These are phyloP conservation scores for Auanema freiburgensis DNA, from an alignment of 2,888 invertebrate species.

Conservation along the genomic window DNA sequence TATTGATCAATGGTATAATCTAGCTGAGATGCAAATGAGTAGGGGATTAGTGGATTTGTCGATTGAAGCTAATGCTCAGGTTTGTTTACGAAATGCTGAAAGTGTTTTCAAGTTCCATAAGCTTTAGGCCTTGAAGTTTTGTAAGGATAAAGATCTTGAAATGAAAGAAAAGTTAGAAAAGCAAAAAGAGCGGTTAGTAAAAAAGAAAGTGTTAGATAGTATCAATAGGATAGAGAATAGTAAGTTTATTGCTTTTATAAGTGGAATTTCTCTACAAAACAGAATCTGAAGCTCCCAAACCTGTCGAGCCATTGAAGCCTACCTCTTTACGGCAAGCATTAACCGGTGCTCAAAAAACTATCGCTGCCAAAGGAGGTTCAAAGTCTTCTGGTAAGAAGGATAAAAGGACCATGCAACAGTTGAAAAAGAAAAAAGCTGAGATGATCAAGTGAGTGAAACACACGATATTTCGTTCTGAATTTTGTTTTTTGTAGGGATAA, in stretches of 20 bases:
- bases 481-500: neutral
- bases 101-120: neutral
- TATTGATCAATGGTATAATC: conserved; percentile 61
- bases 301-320: conserved; percentile 28
- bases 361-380: conserved; percentile 7
- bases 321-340: conserved; percentile 44
- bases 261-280: conserved; percentile 3
- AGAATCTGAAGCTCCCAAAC: conserved; percentile 14
- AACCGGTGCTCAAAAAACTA: conserved; percentile 41
- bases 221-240: conserved; percentile 62
- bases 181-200: conserved; percentile 59
- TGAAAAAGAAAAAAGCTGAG: conserved; percentile 37
- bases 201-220: conserved; percentile 62
- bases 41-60: conserved; percentile 63
- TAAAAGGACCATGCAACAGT: conserved; percentile 30
- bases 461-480: no score
- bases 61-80: conserved; percentile 56
- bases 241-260: neutral
- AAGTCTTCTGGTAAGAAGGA: conserved; percentile 11
- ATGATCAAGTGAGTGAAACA: conserved; percentile 26
- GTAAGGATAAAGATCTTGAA: conserved; percentile 61
- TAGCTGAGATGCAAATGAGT: conserved; percentile 61
- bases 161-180: conserved; percentile 51
- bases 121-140: conserved; percentile 61
- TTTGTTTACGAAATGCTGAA: neutral